Percentiles rank a stretch among this genome's conserved stretches.
Conservation (phyloP, 92 coral and sea anemone genomes). For the Ricordea florida region DNA sequence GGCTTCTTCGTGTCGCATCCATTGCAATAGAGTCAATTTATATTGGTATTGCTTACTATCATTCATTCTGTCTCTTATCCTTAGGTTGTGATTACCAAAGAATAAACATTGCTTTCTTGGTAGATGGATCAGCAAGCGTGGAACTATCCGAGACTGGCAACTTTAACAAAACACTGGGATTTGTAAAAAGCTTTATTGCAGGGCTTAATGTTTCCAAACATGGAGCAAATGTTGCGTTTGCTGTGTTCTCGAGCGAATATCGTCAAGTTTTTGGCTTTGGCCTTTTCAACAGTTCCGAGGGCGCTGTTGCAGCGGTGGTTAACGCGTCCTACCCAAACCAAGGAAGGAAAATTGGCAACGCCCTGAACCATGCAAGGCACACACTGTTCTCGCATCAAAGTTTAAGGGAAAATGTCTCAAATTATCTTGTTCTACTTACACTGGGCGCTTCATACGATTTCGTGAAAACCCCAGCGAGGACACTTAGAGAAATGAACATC, state of each 20-base stretch:
- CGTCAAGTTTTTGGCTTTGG: background rate
- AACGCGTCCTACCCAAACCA: background rate
- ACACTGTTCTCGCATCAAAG: conserved; percentile 2
- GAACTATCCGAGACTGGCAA: background rate
- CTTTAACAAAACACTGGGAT: background rate
- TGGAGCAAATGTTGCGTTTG: background rate
- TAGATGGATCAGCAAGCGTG: background rate
- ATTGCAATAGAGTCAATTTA: no score
- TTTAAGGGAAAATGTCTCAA: background rate
- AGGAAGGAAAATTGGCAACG: background rate
- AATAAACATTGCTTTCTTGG: background rate
- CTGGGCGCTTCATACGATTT: background rate
- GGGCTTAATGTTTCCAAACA: background rate
- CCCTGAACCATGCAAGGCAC: background rate
- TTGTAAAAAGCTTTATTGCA: background rate
- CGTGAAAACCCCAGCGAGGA: conserved; percentile 5
- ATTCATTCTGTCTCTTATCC: no score
- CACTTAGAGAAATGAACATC: conserved; percentile 15
- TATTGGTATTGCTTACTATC: no score
- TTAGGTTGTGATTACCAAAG: conserved; percentile 2
- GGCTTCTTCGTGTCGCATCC: no score
- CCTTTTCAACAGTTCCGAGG: background rate
- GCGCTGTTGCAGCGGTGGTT: background rate
- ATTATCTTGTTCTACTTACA: background rate
- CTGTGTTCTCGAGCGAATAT: background rate